These are phyloP conservation scores for Crotalus horridus DNA, from an alignment of 2,113 vertebrate genomes.

Conservation along the genomic window DNA sequence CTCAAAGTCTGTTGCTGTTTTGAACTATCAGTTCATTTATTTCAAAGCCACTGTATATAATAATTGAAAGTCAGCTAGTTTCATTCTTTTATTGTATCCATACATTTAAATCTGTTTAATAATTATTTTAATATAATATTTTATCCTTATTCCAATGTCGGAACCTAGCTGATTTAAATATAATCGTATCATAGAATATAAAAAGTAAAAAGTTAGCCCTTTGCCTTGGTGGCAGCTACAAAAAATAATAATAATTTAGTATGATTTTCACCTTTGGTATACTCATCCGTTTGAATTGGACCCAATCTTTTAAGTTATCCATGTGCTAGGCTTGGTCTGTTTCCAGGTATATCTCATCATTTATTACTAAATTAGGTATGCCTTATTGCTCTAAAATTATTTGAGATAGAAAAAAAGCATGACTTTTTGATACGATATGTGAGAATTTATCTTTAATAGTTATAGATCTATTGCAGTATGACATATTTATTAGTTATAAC, in stretches of 20 bases:
- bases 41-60: too few relatives aligned
- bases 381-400: conserved; percentile 37
- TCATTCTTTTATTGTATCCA: too few relatives aligned
- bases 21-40: too few relatives aligned
- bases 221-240: conserved; percentile 64
- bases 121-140: neutral
- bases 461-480: neutral
- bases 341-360: conserved; percentile 64
- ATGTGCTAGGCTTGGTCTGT: conserved; percentile 64
- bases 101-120: neutral
- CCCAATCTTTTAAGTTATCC: conserved; percentile 64
- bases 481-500: neutral
- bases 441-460: neutral
- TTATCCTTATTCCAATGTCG: neutral
- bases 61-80: too few relatives aligned
- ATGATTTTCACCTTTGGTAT: conserved; percentile 62
- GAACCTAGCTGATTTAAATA: neutral
- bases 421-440: neutral
- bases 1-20: neutral
- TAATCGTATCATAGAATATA: neutral
- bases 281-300: conserved; percentile 63
- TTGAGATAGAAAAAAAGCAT: conserved; percentile 15
- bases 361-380: conserved; percentile 55
- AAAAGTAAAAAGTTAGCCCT: conserved; percentile 66
- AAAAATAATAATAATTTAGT: conserved; percentile 72